Base-by-base conservation (phyloP, 2,888 invertebrate species). In the Tuberolachnus salignus region DNA sequence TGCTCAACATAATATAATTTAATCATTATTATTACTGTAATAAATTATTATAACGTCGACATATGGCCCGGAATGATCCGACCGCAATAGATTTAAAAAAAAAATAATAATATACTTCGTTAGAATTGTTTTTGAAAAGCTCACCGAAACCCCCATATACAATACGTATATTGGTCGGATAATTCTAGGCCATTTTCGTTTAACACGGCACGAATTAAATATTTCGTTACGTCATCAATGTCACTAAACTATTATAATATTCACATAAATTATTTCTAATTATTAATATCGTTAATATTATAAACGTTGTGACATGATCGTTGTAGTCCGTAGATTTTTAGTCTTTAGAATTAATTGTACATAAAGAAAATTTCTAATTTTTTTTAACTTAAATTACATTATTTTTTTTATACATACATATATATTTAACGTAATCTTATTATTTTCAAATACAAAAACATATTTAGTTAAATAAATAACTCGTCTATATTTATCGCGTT, bases 401-500 rank as follows among this genome's bases (percentile, higher is more conserved):
- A 16, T 51, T 49, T 67, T 49, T 66, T 67, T 49, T 66, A 46
- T 63, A 34, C 34, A 34, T 34, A 34, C 6, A 34, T 46, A 21
- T 67, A 23, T 26, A 21, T 66, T 11, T 66, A 46, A 46, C 46
- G 19, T 69, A 44, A 57, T n/a, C 34, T 34, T 34, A 34, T 3
- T 34, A 34, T 34, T 6, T 4, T 34, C 6, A 34, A 34, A 34
- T 34, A 34, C 34, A 34, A 34, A 34, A 34, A 55, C 21, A 34
- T 57, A 71, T 71, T 71, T 71, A 71, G 57, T 71, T 57, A 19
- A 42, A 57, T 23, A 71, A 57, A 64, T 64, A 23, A 21, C 8
- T 44, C 34, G 3, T 34, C 34, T 6, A 34, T 34, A 34, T 34
- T 34, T 14, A 64, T 64, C 14, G n/a, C 3, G 23, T 21, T 11